These are phyloP conservation scores for Cottus gobio DNA, from an alignment of 2,113 vertebrate species.

Conservation along the genomic window DNA sequence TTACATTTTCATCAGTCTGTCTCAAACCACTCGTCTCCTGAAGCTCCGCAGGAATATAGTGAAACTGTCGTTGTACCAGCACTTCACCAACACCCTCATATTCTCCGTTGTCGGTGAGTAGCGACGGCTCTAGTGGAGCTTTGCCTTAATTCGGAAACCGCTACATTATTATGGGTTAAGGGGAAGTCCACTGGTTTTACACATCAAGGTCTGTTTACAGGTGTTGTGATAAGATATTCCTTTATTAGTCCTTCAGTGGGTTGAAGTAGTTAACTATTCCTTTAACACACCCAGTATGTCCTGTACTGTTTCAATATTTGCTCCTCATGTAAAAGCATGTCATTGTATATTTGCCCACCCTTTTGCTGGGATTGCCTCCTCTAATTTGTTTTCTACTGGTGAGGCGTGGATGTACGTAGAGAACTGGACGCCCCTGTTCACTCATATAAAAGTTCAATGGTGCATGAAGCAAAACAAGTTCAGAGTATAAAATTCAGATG, in stretches of 20 bases:
- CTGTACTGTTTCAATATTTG: not conserved
- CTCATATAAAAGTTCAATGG: too few relatives aligned
- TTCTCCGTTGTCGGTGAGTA: constrained; percentile 93
- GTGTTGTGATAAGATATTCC: too few relatives aligned
- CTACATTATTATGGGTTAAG: not conserved
- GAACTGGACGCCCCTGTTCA: too few relatives aligned
- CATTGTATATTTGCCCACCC: not conserved
- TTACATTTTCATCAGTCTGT: constrained; percentile 97
- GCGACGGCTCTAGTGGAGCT: not conserved
- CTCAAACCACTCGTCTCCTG: constrained; percentile 94
- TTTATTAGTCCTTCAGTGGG: too few relatives aligned
- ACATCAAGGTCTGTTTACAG: not conserved
- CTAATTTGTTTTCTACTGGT: not conserved
- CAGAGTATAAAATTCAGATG: too few relatives aligned
- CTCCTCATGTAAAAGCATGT: not conserved
- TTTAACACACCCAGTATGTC: not conserved
- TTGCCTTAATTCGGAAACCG: not conserved
- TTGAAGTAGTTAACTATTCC: not conserved
- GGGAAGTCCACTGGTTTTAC: too few relatives aligned
- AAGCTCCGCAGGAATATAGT: constrained; percentile 95
- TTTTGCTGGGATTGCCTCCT: not conserved
- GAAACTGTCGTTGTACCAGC: constrained; percentile 94
- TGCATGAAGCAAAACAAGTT: too few relatives aligned
- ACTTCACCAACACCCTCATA: constrained; percentile 97
- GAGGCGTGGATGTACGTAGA: too few relatives aligned